Percentiles rank a stretch among this genome's conserved stretches.
Evolutionary conservation across 2,113 vertebrate species (phyloP).

Genomic region (Emydura subglobosa): DNA sequence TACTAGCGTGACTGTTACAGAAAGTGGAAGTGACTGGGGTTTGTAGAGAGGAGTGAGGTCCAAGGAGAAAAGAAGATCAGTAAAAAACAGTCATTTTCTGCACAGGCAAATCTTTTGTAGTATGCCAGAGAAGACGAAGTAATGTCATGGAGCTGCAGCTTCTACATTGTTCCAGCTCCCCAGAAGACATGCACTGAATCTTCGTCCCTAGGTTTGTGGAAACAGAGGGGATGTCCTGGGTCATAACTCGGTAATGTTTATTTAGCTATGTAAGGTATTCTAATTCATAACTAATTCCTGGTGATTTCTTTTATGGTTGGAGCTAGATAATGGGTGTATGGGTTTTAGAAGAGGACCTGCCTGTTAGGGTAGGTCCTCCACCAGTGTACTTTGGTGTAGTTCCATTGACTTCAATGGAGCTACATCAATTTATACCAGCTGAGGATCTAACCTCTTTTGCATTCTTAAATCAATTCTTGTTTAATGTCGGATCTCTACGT

Average conservation of each 20-base stretch:
- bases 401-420: not conserved
- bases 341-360: not conserved
- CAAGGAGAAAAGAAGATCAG: not conserved
- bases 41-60: not conserved
- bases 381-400: not conserved
- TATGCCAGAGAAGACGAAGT: not conserved
- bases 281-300: not conserved
- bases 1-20: not conserved
- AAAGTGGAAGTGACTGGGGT: accelerated
- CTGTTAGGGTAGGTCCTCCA: not conserved
- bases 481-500: not conserved
- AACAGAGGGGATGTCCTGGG: not conserved
- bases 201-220: accelerated
- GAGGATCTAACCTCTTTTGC: not conserved
- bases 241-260: not conserved
- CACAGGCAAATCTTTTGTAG: not conserved
- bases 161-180: not conserved
- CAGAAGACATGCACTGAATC: not conserved
- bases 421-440: accelerated
- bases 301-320: not conserved
- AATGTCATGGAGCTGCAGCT: not conserved
- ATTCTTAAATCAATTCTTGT: not conserved
- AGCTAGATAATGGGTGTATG: not conserved
- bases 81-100: not conserved
- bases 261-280: not conserved